phyloP scores from a whole-genome alignment of 2,113 vertebrate species.

The Colinus virginianus region DNA sequence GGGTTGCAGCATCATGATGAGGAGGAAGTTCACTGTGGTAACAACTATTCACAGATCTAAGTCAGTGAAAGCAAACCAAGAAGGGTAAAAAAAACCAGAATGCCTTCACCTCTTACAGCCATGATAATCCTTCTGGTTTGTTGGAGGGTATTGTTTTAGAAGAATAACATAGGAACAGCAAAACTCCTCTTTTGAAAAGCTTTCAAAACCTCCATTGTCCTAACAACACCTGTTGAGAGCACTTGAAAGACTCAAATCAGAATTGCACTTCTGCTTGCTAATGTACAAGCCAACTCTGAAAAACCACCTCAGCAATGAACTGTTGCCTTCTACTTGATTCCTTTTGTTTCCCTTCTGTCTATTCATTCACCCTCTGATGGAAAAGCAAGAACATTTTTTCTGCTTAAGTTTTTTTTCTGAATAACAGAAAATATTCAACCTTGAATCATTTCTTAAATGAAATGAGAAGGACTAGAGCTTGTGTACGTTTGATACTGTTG shows the following conservation, averaged over 20 bases:
- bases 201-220: constrained; percentile 43
- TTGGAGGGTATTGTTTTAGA: constrained; percentile 13
- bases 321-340: constrained; percentile 17
- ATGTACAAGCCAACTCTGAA: constrained; percentile 49
- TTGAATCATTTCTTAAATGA: background rate
- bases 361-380: background rate
- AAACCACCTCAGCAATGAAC: constrained; percentile 56
- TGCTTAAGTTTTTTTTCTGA: background rate
- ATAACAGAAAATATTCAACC: background rate
- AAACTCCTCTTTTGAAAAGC: background rate
- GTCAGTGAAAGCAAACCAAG: background rate
- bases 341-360: constrained; percentile 31
- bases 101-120: background rate
- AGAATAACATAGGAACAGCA: background rate
- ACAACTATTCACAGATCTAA: background rate
- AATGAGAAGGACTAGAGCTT: background rate
- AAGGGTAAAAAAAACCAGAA: background rate
- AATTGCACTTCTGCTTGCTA: constrained; percentile 47
- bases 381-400: background rate
- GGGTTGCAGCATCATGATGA: background rate
- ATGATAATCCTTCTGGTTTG: background rate
- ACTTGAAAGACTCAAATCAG: constrained; percentile 38
- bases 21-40: background rate
- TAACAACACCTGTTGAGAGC: constrained; percentile 41
- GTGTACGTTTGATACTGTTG: background rate